Evolutionary conservation across 2,888 invertebrate species (phyloP).

Genomic region (Timema podura): DNA sequence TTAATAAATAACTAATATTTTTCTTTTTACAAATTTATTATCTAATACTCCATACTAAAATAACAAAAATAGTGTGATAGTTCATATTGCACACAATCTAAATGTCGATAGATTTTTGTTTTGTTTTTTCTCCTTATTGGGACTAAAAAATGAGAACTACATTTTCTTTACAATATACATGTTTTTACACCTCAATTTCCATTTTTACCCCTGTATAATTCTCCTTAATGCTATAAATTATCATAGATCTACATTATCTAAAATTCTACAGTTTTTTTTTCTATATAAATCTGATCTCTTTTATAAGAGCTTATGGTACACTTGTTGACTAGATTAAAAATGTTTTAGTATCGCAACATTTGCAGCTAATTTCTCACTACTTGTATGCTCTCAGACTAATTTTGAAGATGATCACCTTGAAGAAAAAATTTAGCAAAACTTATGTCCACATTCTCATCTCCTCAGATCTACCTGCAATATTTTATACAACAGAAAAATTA

Average conservation of each 20-base stretch:
- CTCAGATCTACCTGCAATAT: no score
- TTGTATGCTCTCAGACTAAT: conserved; percentile 3
- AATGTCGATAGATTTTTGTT: not conserved
- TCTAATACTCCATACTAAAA: no score
- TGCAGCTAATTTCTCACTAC: not conserved
- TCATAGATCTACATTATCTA: conserved; percentile 11
- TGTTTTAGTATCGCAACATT: not conserved
- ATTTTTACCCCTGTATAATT: conserved; percentile 13
- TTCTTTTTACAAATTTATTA: no score
- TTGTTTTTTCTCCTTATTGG: no score
- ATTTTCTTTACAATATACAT: not conserved
- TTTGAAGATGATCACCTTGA: conserved; percentile 9
- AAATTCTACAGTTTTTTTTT: not conserved
- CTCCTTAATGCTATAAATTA: conserved; percentile 9
- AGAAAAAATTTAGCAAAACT: no score
- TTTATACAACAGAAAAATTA: no score
- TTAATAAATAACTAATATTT: no score
- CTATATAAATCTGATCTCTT: conserved; percentile 9
- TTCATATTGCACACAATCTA: conserved; percentile 14
- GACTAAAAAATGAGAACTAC: no score
- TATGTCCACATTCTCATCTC: no score
- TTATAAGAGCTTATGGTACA: not conserved
- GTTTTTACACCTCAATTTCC: conserved; percentile 10
- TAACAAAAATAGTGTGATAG: no score
- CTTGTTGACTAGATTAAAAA: conserved; percentile 1